Evolutionary conservation across 2,797 vertebrate species (phyloP).

Genomic region (Phataginus tetradactyla): DNA sequence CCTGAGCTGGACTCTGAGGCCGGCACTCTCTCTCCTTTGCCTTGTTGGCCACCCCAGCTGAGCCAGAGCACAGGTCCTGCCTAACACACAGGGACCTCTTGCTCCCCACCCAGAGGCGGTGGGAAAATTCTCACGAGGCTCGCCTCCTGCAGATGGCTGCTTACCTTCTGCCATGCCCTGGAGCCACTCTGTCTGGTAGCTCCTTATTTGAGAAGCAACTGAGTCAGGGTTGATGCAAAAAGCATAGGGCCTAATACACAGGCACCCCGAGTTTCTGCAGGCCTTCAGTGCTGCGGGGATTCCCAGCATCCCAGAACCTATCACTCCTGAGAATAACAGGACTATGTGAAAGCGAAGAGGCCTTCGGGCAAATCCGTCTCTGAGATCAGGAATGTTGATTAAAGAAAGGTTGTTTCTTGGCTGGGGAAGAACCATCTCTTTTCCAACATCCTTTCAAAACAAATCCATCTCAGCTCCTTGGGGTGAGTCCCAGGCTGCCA

Average conservation of each 20-base stretch:
- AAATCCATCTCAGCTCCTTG: background rate
- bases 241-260: accelerated
- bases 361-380: background rate
- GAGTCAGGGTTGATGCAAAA: background rate
- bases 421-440: background rate
- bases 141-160: accelerated
- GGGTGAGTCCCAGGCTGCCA: background rate
- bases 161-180: background rate
- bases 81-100: background rate
- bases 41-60: background rate
- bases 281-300: background rate
- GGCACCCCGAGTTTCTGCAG: accelerated
- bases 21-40: background rate
- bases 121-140: background rate
- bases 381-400: background rate
- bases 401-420: background rate
- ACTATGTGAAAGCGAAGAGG: accelerated
- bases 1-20: background rate
- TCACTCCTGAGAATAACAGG: no score
- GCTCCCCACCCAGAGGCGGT: accelerated
- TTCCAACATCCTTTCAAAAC: background rate
- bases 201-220: background rate
- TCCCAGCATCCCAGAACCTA: accelerated
- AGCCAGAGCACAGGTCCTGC: background rate
- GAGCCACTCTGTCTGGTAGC: background rate